Evolutionary conservation across 2,113 vertebrate species (phyloP).

Genomic region (Martes martes): DNA sequence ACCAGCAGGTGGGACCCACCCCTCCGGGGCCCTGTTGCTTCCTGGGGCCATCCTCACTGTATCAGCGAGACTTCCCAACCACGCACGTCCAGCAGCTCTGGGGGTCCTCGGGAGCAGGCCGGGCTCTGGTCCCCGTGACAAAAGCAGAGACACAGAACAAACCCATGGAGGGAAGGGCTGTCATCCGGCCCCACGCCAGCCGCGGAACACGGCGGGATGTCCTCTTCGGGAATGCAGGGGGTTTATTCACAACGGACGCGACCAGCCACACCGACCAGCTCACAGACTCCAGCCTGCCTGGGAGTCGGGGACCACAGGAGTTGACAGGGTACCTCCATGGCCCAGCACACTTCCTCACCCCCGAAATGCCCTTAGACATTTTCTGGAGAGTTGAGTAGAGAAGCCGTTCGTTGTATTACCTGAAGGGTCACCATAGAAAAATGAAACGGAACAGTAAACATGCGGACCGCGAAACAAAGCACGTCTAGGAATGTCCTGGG

Average conservation of each 20-base stretch:
- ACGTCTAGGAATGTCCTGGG: rapidly evolving
- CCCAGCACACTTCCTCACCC: rapidly evolving
- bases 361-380: background rate
- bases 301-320: background rate
- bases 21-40: background rate
- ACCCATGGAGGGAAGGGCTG: too few relatives aligned
- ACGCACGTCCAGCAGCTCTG: rapidly evolving
- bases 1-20: background rate
- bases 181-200: rapidly evolving
- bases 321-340: background rate
- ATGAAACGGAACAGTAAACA: too few relatives aligned
- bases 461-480: background rate
- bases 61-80: background rate
- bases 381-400: background rate
- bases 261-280: background rate
- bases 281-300: background rate
- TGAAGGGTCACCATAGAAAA: background rate
- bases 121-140: background rate
- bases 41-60: too few relatives aligned
- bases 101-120: background rate
- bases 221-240: background rate
- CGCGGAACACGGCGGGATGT: background rate
- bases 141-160: background rate
- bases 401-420: background rate
- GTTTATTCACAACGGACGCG: background rate